Conservation (phyloP, 2,888 invertebrate species). For the Rhingia rostrata region DNA sequence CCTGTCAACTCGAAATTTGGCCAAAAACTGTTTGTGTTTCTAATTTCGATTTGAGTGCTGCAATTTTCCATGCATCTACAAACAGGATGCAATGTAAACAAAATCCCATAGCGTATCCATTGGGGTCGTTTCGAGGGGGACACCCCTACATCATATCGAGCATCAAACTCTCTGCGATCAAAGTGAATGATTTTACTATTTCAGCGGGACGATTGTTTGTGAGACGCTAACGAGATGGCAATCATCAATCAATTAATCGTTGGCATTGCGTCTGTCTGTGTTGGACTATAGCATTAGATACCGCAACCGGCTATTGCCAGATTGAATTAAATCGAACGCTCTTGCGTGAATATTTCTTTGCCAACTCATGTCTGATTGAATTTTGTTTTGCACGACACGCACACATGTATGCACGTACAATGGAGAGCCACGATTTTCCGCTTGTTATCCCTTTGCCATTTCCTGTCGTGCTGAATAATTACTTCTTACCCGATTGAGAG, state of each 20-base stretch:
- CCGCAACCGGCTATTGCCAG: slow-evolving; percentile 19
- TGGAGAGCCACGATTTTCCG: slow-evolving; percentile 33
- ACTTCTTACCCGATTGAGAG: slow-evolving; percentile 64
- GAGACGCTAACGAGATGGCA: slow-evolving; percentile 59
- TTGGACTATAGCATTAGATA: background rate
- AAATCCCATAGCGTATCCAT: background rate
- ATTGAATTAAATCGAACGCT: slow-evolving; percentile 28
- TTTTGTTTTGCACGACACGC: slow-evolving; percentile 48
- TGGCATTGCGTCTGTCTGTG: slow-evolving; percentile 23
- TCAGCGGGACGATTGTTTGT: slow-evolving; percentile 19
- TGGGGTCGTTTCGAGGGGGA: background rate
- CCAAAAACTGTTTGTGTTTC: slow-evolving; percentile 58
- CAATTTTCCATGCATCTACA: slow-evolving; percentile 56
- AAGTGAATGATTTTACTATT: slow-evolving; percentile 40
- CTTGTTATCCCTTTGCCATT: slow-evolving; percentile 54
- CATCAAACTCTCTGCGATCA: slow-evolving; percentile 54
- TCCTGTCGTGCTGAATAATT: slow-evolving; percentile 57
- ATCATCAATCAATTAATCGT: slow-evolving; percentile 67
- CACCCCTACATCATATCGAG: slow-evolving; percentile 25
- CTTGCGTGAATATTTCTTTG: slow-evolving; percentile 40
- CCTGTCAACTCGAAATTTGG: slow-evolving; percentile 46
- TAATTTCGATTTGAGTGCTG: slow-evolving; percentile 42
- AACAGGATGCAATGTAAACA: slow-evolving; percentile 49
- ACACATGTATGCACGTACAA: background rate
- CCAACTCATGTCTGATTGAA: slow-evolving; percentile 57